phyloP scores from a whole-genome alignment of 2,888 invertebrate genomes.

The Scaptomyza parva region DNA sequence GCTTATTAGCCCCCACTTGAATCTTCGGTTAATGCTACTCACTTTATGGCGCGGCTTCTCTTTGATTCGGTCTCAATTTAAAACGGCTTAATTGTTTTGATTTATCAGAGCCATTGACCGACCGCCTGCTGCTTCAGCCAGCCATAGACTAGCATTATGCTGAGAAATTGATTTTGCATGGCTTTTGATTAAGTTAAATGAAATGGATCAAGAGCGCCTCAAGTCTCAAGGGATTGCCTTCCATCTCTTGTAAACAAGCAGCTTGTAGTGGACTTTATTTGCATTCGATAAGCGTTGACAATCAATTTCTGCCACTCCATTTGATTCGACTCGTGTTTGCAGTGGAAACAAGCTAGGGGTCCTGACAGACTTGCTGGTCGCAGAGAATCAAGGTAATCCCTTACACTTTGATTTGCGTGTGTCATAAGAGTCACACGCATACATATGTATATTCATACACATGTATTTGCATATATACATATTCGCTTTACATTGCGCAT shows the following conservation, averaged over 20 bases:
- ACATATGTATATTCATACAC: not conserved
- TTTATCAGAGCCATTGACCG: slow-evolving; percentile 56
- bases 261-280: slow-evolving; percentile 31
- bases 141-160: slow-evolving; percentile 55
- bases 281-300: slow-evolving; percentile 47
- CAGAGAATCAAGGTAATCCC: slow-evolving; percentile 76
- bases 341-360: slow-evolving; percentile 8
- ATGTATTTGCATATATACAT: not conserved
- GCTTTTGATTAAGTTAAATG: slow-evolving; percentile 60
- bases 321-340: slow-evolving; percentile 13
- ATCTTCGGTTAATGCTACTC: slow-evolving; percentile 75
- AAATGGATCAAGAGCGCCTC: slow-evolving; percentile 36
- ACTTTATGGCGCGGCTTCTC: slow-evolving; percentile 66
- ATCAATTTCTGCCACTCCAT: slow-evolving; percentile 50
- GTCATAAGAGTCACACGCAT: slow-evolving; percentile 45
- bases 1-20: slow-evolving; percentile 79
- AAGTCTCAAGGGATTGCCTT: slow-evolving; percentile 14
- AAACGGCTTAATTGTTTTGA: slow-evolving; percentile 78
- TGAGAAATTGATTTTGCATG: slow-evolving; percentile 53
- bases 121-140: slow-evolving; percentile 25
- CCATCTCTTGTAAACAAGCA: slow-evolving; percentile 1
- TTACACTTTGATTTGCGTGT: slow-evolving; percentile 75
- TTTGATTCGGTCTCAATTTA: slow-evolving; percentile 61
- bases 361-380: slow-evolving; percentile 26
- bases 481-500: slow-evolving; percentile 68